Evolutionary conservation across 2,113 vertebrate genomes (phyloP).

Genomic region (Vulpes ferrilata): DNA sequence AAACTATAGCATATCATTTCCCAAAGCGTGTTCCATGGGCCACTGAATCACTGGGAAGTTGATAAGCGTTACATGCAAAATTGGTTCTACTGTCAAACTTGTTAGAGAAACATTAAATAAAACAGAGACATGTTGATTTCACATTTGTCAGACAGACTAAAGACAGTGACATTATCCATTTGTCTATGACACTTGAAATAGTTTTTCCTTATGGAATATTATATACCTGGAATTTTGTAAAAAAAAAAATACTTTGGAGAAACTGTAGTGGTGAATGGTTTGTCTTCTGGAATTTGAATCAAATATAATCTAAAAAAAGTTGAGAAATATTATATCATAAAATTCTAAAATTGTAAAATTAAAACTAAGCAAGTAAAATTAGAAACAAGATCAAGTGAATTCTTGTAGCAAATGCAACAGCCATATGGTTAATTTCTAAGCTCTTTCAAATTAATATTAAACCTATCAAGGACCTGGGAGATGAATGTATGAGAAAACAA

Average conservation of each 20-base stretch:
- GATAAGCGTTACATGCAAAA: neutral
- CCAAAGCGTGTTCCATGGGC: neutral
- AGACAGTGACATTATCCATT: neutral
- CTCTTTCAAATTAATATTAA: neutral
- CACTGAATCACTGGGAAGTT: neutral
- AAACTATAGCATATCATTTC: neutral
- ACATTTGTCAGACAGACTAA: neutral
- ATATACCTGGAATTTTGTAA: neutral
- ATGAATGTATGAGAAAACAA: neutral
- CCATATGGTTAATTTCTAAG: neutral
- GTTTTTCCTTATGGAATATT: neutral
- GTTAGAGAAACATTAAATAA: neutral
- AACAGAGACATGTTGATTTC: neutral
- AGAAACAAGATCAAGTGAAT: neutral
- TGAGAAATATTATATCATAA: neutral
- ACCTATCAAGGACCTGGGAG: neutral
- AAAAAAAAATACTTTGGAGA: neutral
- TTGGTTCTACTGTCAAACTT: neutral
- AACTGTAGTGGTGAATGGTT: neutral
- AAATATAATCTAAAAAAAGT: neutral
- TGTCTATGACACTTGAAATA: neutral
- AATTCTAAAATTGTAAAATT: neutral
- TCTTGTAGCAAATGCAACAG: neutral
- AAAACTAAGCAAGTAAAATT: neutral
- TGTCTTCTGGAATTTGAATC: neutral